Base-by-base conservation (phyloP, 2,797 vertebrate species). In the Synanceia verrucosa region DNA sequence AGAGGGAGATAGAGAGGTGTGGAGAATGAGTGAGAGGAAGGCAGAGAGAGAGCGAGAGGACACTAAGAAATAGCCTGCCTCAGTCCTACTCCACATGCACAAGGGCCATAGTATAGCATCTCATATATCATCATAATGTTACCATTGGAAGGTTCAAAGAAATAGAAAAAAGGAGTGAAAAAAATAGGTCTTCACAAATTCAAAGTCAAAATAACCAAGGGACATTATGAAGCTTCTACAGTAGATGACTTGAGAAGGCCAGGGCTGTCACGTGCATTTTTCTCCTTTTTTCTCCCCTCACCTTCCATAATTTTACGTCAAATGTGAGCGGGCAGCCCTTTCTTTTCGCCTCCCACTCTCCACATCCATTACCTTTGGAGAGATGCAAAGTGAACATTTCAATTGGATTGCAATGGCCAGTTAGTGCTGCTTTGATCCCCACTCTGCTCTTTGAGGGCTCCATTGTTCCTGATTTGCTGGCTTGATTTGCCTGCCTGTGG, bases 381-480 rank as follows among this genome's bases (percentile, higher is more conserved):
- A 92, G 91, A 93, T 93, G 90, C 91, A 92, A 93, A 90, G 92
- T 93, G 94, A 94, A 93, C 92, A 93, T 94, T 95, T 94, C 92
- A 94, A 94, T 95, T 94, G 93, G 93, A 94, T 94, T 94, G 93
- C 93, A 91, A 93, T 93, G 93, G 92, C 91, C 93, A 91, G 92
- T 94, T 94, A 93, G 93, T 76, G 70, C 88, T 85, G 89, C 93
- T 95, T 95, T 95, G 92, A 95, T 94, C 91, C 90, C 88, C 90
- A 91, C 90, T 92, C 90, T 91, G 75, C 90, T 90, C 86, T 94
- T 89, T 92, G 92, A 93, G 92, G 91, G 86, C 86, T 83, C 91
- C 89, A 94, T 94, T 94, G 92, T 94, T 92, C 92, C 89, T 94
- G 91, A 93, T 93, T 93, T 91, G 84, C 93, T 92, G 90, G 85